Conservation (phyloP, 2,888 invertebrate genomes). For the Peribatodes rhomboidaria region DNA sequence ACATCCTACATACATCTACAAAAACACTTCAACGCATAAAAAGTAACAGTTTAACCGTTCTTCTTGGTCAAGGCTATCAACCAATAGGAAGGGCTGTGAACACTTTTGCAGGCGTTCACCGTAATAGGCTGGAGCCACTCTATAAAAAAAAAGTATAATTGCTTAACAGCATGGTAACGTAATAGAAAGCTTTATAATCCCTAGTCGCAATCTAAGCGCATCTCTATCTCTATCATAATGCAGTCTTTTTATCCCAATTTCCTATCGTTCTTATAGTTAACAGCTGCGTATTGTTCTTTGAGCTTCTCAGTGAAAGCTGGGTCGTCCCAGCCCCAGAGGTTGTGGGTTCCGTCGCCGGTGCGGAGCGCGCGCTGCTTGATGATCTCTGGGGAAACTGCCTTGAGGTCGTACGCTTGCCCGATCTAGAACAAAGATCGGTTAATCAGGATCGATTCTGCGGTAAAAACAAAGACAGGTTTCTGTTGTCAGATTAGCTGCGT, state of each 20-base stretch:
- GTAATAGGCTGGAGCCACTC: no score
- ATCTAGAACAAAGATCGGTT: slow-evolving; percentile 68
- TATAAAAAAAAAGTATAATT: no score
- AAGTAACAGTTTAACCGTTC: no score
- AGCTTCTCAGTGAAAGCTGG: slow-evolving; percentile 85
- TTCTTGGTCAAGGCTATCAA: no score
- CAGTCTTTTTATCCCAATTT: slow-evolving; percentile 51
- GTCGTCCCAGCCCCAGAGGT: slow-evolving; percentile 91
- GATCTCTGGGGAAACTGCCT: slow-evolving; percentile 89
- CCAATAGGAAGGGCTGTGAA: no score
- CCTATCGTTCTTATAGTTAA: slow-evolving; percentile 59
- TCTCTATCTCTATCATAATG: background rate
- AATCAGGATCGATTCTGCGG: background rate
- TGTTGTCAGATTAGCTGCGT: background rate
- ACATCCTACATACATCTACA: no score
- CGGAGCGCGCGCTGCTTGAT: slow-evolving; percentile 87
- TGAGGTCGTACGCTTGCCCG: slow-evolving; percentile 92
- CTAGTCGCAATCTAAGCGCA: no score
- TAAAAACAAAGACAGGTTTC: background rate
- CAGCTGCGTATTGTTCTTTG: slow-evolving; percentile 69
- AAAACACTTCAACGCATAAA: no score
- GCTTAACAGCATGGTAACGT: no score
- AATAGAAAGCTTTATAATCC: no score
- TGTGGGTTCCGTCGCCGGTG: slow-evolving; percentile 89
- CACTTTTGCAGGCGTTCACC: no score